Conservation (phyloP, 1,140 invertebrate genomes). For the Fragariocoptes setiger region DNA sequence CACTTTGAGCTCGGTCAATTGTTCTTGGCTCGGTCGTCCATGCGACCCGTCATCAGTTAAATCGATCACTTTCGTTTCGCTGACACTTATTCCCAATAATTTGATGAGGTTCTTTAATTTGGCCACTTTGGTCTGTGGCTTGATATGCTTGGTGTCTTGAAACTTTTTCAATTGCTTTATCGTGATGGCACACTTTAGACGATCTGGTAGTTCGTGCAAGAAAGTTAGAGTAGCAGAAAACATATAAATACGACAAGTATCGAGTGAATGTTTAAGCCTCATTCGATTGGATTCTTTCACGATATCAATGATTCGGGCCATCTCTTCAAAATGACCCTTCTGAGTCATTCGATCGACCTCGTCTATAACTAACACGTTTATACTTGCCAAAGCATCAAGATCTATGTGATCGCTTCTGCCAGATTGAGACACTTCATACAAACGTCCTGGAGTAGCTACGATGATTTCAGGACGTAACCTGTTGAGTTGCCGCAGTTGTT, state of each 20-base stretch:
- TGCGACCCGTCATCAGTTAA: constrained; percentile 27
- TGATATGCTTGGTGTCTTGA: constrained; percentile 8
- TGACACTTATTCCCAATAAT: constrained; percentile 34
- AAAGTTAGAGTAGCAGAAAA: constrained; percentile 89
- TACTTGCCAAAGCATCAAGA: constrained; percentile 18
- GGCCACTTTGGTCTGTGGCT: constrained; percentile 2
- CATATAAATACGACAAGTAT: constrained; percentile 35
- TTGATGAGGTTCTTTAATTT: constrained; percentile 19
- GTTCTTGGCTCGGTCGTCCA: constrained; percentile 17
- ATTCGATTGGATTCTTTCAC: constrained; percentile 27
- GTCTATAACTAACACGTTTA: constrained; percentile 46
- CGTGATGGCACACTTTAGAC: constrained; percentile 25
- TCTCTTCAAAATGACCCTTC: constrained; percentile 73
- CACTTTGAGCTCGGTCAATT: constrained; percentile 19
- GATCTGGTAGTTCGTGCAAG: constrained; percentile 43
- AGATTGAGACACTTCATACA: constrained; percentile 48
- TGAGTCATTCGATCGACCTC: constrained; percentile 97
- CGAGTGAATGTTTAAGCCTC: constrained; percentile 19
- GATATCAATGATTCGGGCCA: constrained; percentile 41
- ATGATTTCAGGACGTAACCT: constrained; percentile 52
- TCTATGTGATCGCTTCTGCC: constrained; percentile 20
- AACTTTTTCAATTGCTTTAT: constrained; percentile 12
- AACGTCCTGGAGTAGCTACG: constrained; percentile 69
- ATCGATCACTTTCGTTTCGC: constrained; percentile 69
- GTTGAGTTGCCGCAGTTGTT: constrained; percentile 53